These are phyloP conservation scores for Argyresthia albistria DNA, from an alignment of 2,888 invertebrate species.

Conservation along the genomic window DNA sequence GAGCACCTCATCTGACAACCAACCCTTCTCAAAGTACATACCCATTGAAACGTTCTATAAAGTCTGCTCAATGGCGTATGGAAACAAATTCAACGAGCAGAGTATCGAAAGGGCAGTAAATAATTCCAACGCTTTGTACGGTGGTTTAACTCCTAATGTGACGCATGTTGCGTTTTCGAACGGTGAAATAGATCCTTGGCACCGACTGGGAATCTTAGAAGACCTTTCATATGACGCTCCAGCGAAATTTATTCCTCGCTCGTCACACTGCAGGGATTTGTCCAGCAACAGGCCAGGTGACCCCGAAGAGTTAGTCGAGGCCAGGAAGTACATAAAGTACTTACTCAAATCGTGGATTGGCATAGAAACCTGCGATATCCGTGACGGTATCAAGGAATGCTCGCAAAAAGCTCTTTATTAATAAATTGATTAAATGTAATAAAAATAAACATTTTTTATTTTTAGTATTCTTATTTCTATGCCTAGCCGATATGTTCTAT, in stretches of 20 bases:
- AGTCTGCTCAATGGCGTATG: conserved; percentile 51
- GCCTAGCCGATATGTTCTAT: no score
- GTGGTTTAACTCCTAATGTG: conserved; percentile 55
- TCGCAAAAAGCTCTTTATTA: neutral
- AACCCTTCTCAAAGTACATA: conserved; percentile 71
- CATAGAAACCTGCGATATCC: conserved; percentile 1
- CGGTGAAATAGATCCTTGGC: conserved; percentile 74
- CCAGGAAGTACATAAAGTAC: conserved; percentile 38
- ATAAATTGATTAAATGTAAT: no score
- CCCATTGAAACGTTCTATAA: conserved; percentile 47
- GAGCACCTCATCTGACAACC: conserved; percentile 67
- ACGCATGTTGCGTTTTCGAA: conserved; percentile 71
- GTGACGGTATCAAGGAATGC: neutral
- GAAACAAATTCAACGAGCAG: conserved; percentile 38
- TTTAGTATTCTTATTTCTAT: no score
- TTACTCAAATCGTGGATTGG: conserved; percentile 51
- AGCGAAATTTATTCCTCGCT: conserved; percentile 35
- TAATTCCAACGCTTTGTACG: conserved; percentile 61
- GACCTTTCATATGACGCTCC: conserved; percentile 49
- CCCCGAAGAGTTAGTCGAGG: conserved; percentile 43
- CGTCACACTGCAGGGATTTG: conserved; percentile 47
- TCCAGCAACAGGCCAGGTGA: conserved; percentile 32
- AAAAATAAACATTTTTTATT: no score
- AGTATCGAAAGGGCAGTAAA: conserved; percentile 40
- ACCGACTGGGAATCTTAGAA: conserved; percentile 58